Evolutionary conservation across 2,888 invertebrate genomes (phyloP).

Genomic region (Masnerella sp.): DNA sequence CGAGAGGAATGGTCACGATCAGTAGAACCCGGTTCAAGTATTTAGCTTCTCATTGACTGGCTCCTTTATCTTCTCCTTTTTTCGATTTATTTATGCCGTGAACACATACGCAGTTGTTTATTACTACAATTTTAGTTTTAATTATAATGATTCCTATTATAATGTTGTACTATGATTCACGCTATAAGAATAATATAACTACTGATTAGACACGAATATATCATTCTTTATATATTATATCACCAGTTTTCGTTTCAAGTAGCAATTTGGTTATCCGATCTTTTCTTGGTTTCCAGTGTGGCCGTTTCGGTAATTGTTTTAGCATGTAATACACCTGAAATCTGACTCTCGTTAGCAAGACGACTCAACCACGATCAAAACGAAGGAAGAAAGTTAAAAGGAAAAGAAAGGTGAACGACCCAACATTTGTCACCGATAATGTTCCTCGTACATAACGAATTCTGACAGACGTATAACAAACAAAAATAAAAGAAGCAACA

Average conservation of each 20-base stretch:
- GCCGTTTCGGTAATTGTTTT: constrained; percentile 1
- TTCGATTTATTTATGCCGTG: constrained; percentile 65
- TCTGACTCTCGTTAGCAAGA: constrained; percentile 41
- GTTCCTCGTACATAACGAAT: constrained; percentile 40
- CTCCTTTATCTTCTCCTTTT: constrained; percentile 54
- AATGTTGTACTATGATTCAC: constrained; percentile 58
- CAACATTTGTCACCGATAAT: constrained; percentile 31
- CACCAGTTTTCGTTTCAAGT: constrained; percentile 13
- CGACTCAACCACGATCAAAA: constrained; percentile 38
- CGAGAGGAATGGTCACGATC: too few species aligned
- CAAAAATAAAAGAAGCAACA: constrained; percentile 16
- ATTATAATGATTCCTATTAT: constrained; percentile 60
- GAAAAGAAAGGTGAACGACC: constrained; percentile 11
- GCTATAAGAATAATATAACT: constrained; percentile 61
- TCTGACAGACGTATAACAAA: constrained; percentile 17
- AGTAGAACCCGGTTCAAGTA: constrained; percentile 30
- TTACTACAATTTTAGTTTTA: constrained; percentile 60
- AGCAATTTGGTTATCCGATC: neutral
- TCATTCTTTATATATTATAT: constrained; percentile 38
- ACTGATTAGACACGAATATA: constrained; percentile 60
- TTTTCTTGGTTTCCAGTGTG: constrained; percentile 17
- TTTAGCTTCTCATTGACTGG: constrained; percentile 40
- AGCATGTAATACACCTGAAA: constrained; percentile 52
- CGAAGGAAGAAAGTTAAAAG: constrained; percentile 21
- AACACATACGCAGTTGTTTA: constrained; percentile 65